These are phyloP conservation scores for Hyposmocoma kahamanoa DNA, from an alignment of 1,140 invertebrate genomes.

Conservation along the genomic window DNA sequence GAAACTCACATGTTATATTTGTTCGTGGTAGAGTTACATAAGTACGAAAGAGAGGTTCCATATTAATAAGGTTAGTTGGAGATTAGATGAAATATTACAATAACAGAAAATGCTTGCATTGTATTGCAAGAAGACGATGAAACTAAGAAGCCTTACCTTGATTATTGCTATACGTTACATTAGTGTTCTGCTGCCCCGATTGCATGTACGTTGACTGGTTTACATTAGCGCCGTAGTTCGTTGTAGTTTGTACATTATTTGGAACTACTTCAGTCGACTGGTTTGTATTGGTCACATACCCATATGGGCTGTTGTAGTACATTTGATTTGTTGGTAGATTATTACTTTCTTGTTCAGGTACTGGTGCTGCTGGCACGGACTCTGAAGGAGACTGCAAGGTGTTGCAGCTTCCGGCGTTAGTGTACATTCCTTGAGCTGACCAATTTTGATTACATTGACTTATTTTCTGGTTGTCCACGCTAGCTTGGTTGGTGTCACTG, in stretches of 20 bases:
- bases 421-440: constrained; percentile 40
- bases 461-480: neutral
- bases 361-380: constrained; percentile 30
- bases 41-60: too few species aligned
- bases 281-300: constrained; percentile 59
- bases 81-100: neutral
- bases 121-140: neutral
- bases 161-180: constrained; percentile 39
- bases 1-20: constrained; percentile 6
- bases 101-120: neutral
- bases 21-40: neutral
- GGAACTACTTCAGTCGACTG: constrained; percentile 29
- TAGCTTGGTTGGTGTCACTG: neutral
- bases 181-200: constrained; percentile 39
- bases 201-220: constrained; percentile 59
- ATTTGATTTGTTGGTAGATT: constrained; percentile 37
- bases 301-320: constrained; percentile 74
- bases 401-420: constrained; percentile 41
- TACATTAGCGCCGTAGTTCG: constrained; percentile 40
- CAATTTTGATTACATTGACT: constrained; percentile 29
- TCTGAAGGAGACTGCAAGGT: constrained; percentile 74
- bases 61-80: too few species aligned
- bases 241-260: constrained; percentile 22
- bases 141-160: constrained; percentile 46
- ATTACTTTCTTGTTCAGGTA: constrained; percentile 21